Evolutionary conservation across 2,888 invertebrate species (phyloP).

Genomic region (Aquatica leii): DNA sequence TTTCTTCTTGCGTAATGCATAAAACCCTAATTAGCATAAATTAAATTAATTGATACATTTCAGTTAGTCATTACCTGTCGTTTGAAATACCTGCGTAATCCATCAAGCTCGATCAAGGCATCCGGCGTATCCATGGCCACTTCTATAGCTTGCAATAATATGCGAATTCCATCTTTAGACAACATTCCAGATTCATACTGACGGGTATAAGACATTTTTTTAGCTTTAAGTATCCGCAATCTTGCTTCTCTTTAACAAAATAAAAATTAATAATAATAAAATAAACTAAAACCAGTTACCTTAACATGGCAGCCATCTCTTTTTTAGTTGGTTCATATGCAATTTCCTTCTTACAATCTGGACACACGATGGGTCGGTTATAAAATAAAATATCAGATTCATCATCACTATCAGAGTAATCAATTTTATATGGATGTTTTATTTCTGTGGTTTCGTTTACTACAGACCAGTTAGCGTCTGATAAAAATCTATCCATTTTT

Average conservation of each 20-base stretch:
- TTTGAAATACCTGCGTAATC: conserved; percentile 53
- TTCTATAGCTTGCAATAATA: conserved; percentile 65
- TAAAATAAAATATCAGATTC: conserved; percentile 58
- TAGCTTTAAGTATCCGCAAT: conserved; percentile 67
- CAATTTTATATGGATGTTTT: conserved; percentile 66
- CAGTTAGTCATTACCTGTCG: conserved; percentile 21
- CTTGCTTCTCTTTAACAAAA: conserved; percentile 69
- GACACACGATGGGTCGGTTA: conserved; percentile 63
- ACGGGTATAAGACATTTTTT: conserved; percentile 71
- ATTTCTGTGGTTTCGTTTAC: conserved; percentile 66
- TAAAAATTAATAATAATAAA: too few species aligned
- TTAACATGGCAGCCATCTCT: conserved; percentile 59
- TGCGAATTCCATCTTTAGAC: conserved; percentile 66
- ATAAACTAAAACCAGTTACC: conserved; percentile 35
- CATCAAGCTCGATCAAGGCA: conserved; percentile 59
- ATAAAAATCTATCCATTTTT: conserved; percentile 68
- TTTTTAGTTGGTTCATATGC: conserved; percentile 66
- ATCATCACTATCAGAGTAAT: conserved; percentile 60
- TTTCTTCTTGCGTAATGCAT: conserved; percentile 62
- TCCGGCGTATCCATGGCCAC: conserved; percentile 63
- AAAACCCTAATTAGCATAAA: conserved; percentile 54
- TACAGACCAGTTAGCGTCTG: conserved; percentile 70
- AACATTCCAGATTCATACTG: conserved; percentile 72
- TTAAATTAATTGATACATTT: not conserved
- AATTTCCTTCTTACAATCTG: conserved; percentile 66